phyloP scores from a whole-genome alignment of 2,888 invertebrate genomes.

The Deilephila elpenor region DNA sequence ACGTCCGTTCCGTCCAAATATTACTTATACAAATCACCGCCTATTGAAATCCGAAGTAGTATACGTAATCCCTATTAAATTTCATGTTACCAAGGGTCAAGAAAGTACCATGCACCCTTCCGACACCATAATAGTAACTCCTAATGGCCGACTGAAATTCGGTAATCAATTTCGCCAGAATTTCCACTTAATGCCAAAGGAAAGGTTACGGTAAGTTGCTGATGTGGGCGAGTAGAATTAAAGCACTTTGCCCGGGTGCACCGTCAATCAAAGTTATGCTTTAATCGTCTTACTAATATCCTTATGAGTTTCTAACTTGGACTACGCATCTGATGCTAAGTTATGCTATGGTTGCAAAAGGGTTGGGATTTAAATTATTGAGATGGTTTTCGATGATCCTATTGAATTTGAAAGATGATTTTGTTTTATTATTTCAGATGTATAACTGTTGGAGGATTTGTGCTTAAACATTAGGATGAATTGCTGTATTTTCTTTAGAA shows the following conservation, averaged over 20 bases:
- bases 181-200: constrained; percentile 17
- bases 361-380: constrained; percentile 8
- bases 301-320: constrained; percentile 42
- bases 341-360: constrained; percentile 8
- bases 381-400: not conserved
- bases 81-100: too few relatives aligned
- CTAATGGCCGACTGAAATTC: not conserved
- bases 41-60: too few relatives aligned
- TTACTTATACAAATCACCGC: too few relatives aligned
- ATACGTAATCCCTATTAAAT: too few relatives aligned
- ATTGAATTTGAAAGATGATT: too few relatives aligned
- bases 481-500: too few relatives aligned
- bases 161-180: not conserved
- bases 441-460: too few relatives aligned
- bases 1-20: too few relatives aligned
- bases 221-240: constrained; percentile 10
- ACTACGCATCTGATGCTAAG: constrained; percentile 5
- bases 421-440: too few relatives aligned
- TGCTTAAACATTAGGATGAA: too few relatives aligned
- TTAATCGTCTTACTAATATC: constrained; percentile 52
- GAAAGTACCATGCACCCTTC: too few relatives aligned
- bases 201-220: constrained; percentile 13
- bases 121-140: not conserved
- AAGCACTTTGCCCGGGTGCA: constrained; percentile 49
- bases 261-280: constrained; percentile 51